Evolutionary conservation across 2,797 vertebrate genomes (phyloP), one percentile per base, ranked within the genome.

Genomic region (Steatocranus sp.): DNA sequence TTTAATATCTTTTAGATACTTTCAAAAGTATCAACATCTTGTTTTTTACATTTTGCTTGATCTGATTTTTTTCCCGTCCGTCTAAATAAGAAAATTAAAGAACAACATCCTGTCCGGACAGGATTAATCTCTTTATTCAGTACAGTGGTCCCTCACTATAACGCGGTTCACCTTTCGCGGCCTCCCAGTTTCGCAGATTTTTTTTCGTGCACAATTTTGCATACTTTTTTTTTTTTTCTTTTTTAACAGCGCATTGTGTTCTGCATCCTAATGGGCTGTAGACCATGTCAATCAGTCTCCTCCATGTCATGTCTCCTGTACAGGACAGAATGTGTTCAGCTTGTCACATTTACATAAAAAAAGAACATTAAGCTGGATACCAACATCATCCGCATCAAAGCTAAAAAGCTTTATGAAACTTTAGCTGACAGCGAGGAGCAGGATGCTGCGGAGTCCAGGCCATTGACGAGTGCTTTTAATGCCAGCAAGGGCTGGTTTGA

Each of bases 201-300:
- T 0, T 54, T 54, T 27, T n/a, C n/a, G 51, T 0, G 51, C 7
- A 15, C 23, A 5, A 5, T 54, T 54, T 54, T 54, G 51, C 23
- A 54, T 27, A 14, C 2, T 54, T 27, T 54, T 27, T 1, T n/a
- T n/a, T n/a, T 4, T 27, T 15, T 27, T 8, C 1, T 2, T 15
- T 27, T 17, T 54, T 17, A 27, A 54, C 51, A 54, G 23, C 2
- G 0, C 0, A 27, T 54, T 15, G 51, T 54, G 25, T 54, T 54
- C 53, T 54, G 53, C 25, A 54, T 54, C 23, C 51, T 54, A 25
- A 27, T 27, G 8, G 12, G 51, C 23, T 54, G 51, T 2, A 54
- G 51, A 54, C 4, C 23, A 15, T 54, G 51, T 54, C 23, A 54
- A 8, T 54, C 51, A 54, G 23, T 54, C 51, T 27, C 12, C 51